A percentile compares a stretch with the other conserved stretches of the same genome.
Evolutionary conservation across 2,113 vertebrate species (phyloP).

Genomic region (Brachyhypopomus gauderio): DNA sequence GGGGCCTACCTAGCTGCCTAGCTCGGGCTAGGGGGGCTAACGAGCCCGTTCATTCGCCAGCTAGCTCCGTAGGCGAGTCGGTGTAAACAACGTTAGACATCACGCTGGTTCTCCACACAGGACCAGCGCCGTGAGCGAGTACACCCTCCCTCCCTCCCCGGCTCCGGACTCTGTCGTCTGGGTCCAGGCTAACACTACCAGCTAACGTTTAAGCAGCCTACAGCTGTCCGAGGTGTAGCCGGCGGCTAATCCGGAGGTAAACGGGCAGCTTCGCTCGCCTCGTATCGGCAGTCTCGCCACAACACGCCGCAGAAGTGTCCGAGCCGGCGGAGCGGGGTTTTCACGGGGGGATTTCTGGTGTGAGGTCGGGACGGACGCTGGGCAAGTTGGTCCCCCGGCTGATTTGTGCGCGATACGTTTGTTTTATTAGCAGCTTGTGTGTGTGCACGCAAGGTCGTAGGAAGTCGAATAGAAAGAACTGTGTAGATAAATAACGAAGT

Average conservation of each 20-base stretch:
- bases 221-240: no score
- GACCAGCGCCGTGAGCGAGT: background rate
- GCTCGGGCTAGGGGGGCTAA: background rate
- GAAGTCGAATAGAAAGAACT: background rate
- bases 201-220: background rate
- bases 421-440: background rate
- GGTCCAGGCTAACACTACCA: background rate
- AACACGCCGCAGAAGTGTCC: background rate
- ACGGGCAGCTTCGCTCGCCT: background rate
- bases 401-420: background rate
- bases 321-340: background rate
- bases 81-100: conserved; percentile 1
- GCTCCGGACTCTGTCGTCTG: background rate
- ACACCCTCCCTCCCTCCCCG: no score
- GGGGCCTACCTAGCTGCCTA: conserved; percentile 17
- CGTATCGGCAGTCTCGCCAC: background rate
- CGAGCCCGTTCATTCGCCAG: background rate
- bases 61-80: background rate
- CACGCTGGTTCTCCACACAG: background rate
- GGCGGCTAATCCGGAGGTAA: no score
- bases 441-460: background rate
- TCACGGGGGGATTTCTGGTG: background rate
- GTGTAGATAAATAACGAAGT: background rate
- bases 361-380: background rate
- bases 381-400: background rate